Evolutionary conservation across 2,113 vertebrate genomes (phyloP), one percentile per base, ranked within the genome.

Genomic region (Channa argus): DNA sequence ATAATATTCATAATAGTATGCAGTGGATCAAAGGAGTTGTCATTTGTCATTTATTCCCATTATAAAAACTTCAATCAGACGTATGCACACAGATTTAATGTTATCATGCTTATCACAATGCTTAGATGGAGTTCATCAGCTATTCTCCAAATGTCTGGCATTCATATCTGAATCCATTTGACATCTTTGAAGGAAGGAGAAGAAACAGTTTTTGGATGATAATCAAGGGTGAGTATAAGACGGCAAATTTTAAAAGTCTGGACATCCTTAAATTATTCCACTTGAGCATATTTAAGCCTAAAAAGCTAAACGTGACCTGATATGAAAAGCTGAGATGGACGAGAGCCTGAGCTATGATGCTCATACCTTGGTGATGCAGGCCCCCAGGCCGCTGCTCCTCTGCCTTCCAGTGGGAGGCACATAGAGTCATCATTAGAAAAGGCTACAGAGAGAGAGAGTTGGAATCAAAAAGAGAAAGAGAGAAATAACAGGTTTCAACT

Each of bases 371-470:
- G 46, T 79, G 70, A 77, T 71, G 72, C 59, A 73, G 87, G 72
- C 74, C 90, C 86, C 1, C 55, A 72, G 88, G 82, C 83, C 73
- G 39, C 70, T 74, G 77, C 79, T 85, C 70, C 80, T 86, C 53
- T 73, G 86, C 80, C 86, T 85, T 81, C 82, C 86, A 88, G 80
- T 83, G 86, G 82, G 86, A 88, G 82, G 74, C 81, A 88, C 87
- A 93, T 91, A 89, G 86, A 92, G 91, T 85, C 90, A 88, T 92
- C 87, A 92, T 91, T 92, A 90, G 62, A 82, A 88, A 77, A 79
- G 74, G 80, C 71, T 71, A 75, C 60, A 80, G 77, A 61, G 50
- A 53, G 65, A 78, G 47, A 79, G 75, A 82, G 67, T 56, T 13
- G 50, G 70, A 85, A 63, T 80, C 68, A 87, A 85, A 84, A 44